Base-by-base conservation (phyloP, 2,113 vertebrate species). In the Amazona guildingii region DNA sequence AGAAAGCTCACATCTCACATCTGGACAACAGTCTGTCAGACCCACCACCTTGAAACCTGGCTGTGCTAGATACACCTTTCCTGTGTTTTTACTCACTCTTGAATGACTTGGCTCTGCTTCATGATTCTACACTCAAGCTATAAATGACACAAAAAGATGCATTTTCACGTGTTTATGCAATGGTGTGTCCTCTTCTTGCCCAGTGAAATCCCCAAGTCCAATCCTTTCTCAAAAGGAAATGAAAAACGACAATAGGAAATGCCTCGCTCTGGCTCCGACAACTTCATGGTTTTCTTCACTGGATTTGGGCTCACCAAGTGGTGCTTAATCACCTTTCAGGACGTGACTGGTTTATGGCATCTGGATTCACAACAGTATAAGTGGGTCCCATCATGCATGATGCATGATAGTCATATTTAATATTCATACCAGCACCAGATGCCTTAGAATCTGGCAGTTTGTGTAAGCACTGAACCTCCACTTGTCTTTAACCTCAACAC, bases 401-500 rank as follows among this genome's bases (percentile, higher is more conserved):
- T 89, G 69, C 57, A 68, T 75, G 92, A 94, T 68, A 87, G 49
- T 8, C 77, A n/a, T 94, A 91, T 86, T 96, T 94, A 78, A 88
- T 94, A 88, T 93, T 94, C 69, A 78, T 94, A 68, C 44, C 66
- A 85, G 69, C 27, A 57, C 62, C 86, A 96, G 89, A 92, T 95
- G 91, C 35, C 39, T 96, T 88, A 94, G 90, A 95, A 95, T 93
- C 94, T 85, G 94, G 94, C 87, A 59, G 92, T 86, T 92, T 92
- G 31, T 95, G 43, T 87, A 86, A 96, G 37, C 4, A 2, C 46
- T 72, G 43, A 88, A 62, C 82, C 35, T 68, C 77, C 33, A 93
- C 28, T 96, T 94, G 94, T 85, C 62, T 92, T 88, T 84, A 93
- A 75, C 55, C 75, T 98, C 79, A 90, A 80, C 97, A 92, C 92